A percentile compares a stretch with the other conserved stretches of the same genome.
phyloP scores from a whole-genome alignment of 2,797 vertebrate species.

The Premnoplex brunnescens region DNA sequence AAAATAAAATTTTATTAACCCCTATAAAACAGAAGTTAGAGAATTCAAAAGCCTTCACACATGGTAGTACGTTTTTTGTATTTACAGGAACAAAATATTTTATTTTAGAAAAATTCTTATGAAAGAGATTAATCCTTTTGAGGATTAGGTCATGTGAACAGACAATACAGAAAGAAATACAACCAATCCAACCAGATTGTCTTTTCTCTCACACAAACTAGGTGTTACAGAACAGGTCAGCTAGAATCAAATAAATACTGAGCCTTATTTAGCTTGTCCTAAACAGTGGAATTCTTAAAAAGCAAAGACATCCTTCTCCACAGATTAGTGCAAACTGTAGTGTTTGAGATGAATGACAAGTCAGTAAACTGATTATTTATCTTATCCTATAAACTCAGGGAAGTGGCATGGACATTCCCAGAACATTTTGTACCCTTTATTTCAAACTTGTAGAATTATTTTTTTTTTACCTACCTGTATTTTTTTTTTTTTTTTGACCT shows the following conservation, averaged over 20 bases:
- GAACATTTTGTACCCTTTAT: not conserved
- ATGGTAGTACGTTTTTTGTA: not conserved
- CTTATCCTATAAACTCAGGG: not conserved
- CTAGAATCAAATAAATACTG: not conserved
- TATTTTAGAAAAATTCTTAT: not conserved
- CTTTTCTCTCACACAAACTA: not conserved
- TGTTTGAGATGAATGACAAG: not conserved
- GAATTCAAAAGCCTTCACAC: not conserved
- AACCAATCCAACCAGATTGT: not conserved
- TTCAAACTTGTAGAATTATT: not conserved
- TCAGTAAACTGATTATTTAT: not conserved
- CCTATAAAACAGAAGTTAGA: not conserved
- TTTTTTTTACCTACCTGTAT: not conserved
- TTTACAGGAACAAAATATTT: not conserved
- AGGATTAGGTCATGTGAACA: not conserved
- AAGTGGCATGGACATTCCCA: not conserved
- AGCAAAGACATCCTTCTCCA: not conserved
- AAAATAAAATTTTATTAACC: no score
- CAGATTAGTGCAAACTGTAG: not conserved
- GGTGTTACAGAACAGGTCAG: not conserved
- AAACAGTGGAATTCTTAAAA: not conserved
- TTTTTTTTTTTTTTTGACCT: not conserved
- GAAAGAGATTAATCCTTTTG: not conserved
- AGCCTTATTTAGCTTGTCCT: not conserved
- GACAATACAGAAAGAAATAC: not conserved